These are phyloP conservation scores for Atherinosoma microstoma DNA, from an alignment of 2,797 vertebrate genomes.

Conservation along the genomic window DNA sequence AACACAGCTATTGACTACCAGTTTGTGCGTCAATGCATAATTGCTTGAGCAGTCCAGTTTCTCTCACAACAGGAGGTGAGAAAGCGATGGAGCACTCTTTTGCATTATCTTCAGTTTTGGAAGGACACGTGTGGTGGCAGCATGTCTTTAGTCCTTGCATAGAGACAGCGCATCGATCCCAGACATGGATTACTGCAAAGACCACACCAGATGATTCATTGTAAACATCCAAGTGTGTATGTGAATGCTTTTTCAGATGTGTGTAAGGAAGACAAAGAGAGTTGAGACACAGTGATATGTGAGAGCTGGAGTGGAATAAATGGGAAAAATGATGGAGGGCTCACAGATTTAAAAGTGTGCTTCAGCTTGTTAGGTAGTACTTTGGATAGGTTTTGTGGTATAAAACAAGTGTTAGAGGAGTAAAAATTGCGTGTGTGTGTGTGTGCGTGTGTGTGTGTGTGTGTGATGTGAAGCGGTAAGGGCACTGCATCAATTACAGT, in stretches of 20 bases:
- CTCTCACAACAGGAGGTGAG: conserved; percentile 61
- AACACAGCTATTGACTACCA: conserved; percentile 63
- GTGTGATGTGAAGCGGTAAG: conserved; percentile 73
- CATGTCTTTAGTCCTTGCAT: conserved; percentile 59
- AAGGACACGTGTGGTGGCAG: conserved; percentile 74
- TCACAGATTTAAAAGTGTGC: conserved; percentile 34
- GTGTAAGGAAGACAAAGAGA: conserved; percentile 52
- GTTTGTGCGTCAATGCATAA: conserved; percentile 69
- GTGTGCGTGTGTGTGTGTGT: conserved; percentile 34
- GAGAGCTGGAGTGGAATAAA: conserved; percentile 32
- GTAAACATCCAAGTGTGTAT: conserved; percentile 32
- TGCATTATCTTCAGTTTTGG: conserved; percentile 56
- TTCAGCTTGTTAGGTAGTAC: conserved; percentile 61
- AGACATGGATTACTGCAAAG: conserved; percentile 71
- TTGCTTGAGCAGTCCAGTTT: conserved; percentile 56
- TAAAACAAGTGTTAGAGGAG: conserved; percentile 32
- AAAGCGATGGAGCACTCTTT: conserved; percentile 53
- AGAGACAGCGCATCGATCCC: conserved; percentile 68
- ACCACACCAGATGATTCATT: conserved; percentile 68
- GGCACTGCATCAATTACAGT: conserved; percentile 82
- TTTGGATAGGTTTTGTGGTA: conserved; percentile 48
- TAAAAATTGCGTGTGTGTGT: conserved; percentile 21
- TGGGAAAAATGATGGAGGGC: conserved; percentile 41
- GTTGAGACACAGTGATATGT: conserved; percentile 15
- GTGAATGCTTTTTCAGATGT: conserved; percentile 15